These are phyloP conservation scores for Chloroclysta siterata DNA, from an alignment of 2,888 invertebrate genomes.

Conservation along the genomic window DNA sequence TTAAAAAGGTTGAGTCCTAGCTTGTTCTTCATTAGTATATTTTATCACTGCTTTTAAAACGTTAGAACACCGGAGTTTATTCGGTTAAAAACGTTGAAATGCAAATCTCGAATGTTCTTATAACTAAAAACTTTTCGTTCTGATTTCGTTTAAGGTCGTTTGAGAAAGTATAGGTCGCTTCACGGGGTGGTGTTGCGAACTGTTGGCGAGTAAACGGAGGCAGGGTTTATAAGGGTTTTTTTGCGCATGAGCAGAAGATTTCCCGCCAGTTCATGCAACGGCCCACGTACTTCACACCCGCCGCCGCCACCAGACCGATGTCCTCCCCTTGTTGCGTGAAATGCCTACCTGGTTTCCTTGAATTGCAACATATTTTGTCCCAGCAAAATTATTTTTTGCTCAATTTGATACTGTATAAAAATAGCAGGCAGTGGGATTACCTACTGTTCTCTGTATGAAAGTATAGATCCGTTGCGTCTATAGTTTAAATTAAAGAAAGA, in stretches of 20 bases:
- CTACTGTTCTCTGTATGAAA: neutral
- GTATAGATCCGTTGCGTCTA: neutral
- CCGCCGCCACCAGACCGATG: conserved; percentile 34
- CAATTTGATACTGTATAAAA: no score
- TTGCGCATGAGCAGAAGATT: conserved; percentile 64
- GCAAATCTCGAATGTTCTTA: conserved; percentile 45
- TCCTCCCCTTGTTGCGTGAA: conserved; percentile 24
- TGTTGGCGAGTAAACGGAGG: conserved; percentile 54
- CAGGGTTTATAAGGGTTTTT: conserved; percentile 60
- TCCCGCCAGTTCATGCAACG: conserved; percentile 50
- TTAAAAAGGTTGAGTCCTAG: conserved; percentile 64
- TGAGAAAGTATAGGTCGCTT: conserved; percentile 55
- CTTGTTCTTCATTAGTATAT: conserved; percentile 74
- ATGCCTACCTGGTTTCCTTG: conserved; percentile 26
- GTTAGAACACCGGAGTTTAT: conserved; percentile 44
- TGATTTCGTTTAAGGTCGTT: conserved; percentile 47
- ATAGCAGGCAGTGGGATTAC: no score
- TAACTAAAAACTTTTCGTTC: conserved; percentile 66
- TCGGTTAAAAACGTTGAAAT: conserved; percentile 39
- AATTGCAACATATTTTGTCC: conserved; percentile 19
- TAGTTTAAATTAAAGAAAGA: no score
- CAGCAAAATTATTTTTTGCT: no score
- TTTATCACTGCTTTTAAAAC: conserved; percentile 48
- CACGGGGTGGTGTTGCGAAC: conserved; percentile 62
- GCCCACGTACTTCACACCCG: conserved; percentile 55